These are phyloP conservation scores for Macaria liturata DNA, from an alignment of 2,888 invertebrate species.

Conservation along the genomic window DNA sequence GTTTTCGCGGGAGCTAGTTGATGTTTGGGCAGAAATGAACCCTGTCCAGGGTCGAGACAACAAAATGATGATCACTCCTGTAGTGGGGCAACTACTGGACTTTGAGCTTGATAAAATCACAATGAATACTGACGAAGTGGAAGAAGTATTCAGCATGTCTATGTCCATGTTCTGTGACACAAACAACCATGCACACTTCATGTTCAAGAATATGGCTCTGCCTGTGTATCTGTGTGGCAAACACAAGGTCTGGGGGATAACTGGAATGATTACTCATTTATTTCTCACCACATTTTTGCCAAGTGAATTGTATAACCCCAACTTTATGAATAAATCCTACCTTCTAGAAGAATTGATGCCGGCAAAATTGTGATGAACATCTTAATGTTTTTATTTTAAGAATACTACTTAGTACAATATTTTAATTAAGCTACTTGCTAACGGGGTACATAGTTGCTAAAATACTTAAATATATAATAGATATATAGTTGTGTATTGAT, in stretches of 20 bases:
- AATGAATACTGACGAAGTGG: conserved; percentile 89
- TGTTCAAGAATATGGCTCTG: conserved; percentile 77
- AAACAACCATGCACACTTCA: conserved; percentile 84
- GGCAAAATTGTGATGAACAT: conserved; percentile 50
- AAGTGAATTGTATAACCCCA: conserved; percentile 50
- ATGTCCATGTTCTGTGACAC: conserved; percentile 86
- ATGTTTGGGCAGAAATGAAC: conserved; percentile 86
- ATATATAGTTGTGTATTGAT: no score
- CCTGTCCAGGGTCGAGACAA: conserved; percentile 56
- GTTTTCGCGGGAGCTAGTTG: conserved; percentile 81
- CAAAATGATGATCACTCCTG: conserved; percentile 86
- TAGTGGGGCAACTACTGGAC: conserved; percentile 84
- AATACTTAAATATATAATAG: no score
- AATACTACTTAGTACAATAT: no score
- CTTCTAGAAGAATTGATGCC: conserved; percentile 57
- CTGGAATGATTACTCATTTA: conserved; percentile 89
- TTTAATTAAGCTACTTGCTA: no score
- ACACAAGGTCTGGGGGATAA: conserved; percentile 89
- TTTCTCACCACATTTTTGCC: conserved; percentile 73
- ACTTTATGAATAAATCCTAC: conserved; percentile 57
- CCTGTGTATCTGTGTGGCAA: conserved; percentile 82
- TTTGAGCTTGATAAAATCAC: conserved; percentile 77
- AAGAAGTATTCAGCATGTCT: conserved; percentile 88
- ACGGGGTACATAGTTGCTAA: no score
- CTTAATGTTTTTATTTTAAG: no score